Evolutionary conservation across 2,113 vertebrate species (phyloP).

Genomic region (Salvelinus alpinus): DNA sequence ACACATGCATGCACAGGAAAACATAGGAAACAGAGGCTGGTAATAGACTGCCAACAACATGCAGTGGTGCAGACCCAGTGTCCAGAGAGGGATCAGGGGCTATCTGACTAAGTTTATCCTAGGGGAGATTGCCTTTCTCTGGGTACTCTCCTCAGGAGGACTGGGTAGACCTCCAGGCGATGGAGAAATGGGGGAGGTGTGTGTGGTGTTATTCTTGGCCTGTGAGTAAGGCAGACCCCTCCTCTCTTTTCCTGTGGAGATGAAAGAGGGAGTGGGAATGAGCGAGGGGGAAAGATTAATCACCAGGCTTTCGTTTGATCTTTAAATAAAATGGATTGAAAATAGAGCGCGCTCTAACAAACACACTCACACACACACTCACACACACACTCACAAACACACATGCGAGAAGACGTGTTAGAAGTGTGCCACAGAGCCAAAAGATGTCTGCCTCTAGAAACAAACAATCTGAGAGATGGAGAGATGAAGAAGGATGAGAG

Average conservation of each 20-base stretch:
- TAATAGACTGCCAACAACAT: constrained; percentile 23
- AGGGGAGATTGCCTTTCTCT: constrained; percentile 39
- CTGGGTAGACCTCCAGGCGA: constrained; percentile 43
- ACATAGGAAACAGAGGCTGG: background rate
- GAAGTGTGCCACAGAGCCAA: constrained; percentile 53
- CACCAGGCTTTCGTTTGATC: constrained; percentile 75
- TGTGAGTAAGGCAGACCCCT: constrained; percentile 53
- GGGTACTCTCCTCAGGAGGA: constrained; percentile 33
- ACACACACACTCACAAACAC: constrained; percentile 28
- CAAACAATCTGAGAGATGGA: constrained; percentile 55
- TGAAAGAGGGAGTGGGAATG: constrained; percentile 66
- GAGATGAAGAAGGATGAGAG: background rate
- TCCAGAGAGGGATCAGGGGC: constrained; percentile 27
- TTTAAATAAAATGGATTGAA: constrained; percentile 78
- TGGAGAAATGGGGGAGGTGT: constrained; percentile 33
- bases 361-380: constrained; percentile 4
- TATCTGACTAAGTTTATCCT: background rate
- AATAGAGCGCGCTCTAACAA: constrained; percentile 42
- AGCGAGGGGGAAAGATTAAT: constrained; percentile 69
- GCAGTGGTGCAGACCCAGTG: constrained; percentile 26
- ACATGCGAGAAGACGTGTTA: constrained; percentile 18
- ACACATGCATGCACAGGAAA: constrained; percentile 2
- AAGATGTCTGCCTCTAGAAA: constrained; percentile 65
- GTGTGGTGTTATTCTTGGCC: constrained; percentile 64
- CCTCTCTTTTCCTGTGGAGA: constrained; percentile 59